A percentile compares a stretch with the other conserved stretches of the same genome.
These are phyloP conservation scores for Strix uralensis DNA, from an alignment of 2,113 vertebrate genomes.

Conservation along the genomic window DNA sequence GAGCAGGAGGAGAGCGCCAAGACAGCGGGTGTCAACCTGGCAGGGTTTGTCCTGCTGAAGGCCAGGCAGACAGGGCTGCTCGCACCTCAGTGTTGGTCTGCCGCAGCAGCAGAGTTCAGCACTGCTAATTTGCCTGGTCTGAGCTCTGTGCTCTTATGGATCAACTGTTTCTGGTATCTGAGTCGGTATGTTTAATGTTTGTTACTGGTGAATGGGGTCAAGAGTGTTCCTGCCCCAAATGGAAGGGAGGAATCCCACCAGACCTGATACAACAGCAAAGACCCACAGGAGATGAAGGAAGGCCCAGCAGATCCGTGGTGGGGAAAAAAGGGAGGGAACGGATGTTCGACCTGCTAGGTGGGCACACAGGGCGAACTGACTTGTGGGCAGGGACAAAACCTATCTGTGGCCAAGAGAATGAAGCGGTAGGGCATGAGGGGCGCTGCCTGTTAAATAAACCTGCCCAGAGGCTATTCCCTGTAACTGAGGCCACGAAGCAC, in stretches of 20 bases:
- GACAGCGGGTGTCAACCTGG: not conserved
- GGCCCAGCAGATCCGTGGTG: accelerated
- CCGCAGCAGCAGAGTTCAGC: not conserved
- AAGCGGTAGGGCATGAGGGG: not conserved
- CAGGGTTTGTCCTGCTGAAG: not conserved
- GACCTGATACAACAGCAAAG: not conserved
- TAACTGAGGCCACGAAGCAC: not conserved
- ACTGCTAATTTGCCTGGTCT: not conserved
- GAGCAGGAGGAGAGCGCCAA: not conserved
- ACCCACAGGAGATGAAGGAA: not conserved
- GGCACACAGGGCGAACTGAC: not conserved
- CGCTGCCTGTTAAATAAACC: not conserved
- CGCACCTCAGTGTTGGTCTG: not conserved
- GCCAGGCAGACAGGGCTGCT: not conserved
- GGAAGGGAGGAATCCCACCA: not conserved
- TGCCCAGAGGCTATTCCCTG: not conserved
- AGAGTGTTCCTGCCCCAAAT: not conserved
- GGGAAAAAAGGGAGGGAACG: not conserved
- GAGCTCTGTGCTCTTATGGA: not conserved
- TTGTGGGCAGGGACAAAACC: not conserved
- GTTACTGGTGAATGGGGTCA: not conserved
- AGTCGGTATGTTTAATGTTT: accelerated
- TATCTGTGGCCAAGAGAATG: not conserved
- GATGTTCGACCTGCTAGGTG: not conserved
- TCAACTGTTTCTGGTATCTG: not conserved